Evolutionary conservation across 2,113 vertebrate genomes (phyloP), one percentile per base, ranked within the genome.

Genomic region (Cottus gobio): DNA sequence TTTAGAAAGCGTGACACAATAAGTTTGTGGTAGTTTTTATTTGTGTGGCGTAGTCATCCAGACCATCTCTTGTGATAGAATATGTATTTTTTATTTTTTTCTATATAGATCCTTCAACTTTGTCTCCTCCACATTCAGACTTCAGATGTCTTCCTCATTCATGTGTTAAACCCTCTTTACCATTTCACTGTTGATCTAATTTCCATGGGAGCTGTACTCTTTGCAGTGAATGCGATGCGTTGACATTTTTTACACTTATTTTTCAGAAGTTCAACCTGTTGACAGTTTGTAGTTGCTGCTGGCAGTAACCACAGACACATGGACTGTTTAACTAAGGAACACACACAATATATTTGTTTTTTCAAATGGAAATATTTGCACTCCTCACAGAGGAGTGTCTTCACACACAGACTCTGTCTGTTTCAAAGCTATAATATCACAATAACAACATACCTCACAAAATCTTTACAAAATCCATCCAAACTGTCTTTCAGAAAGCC

Each of bases 371-470:
- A 76, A 72, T 36, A 36, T 70, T 46, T 46, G 10, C 82, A 65
- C 63, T 36, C 60, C 63, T 71, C 69, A 60, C 57, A 46, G 75
- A 74, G 1, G 79, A 62, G 74, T 1, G 7, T 72, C 76, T 48
- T 39, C 73, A 74, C 78, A 77, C 67, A 65, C 71, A 48, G 74
- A 85, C 70, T 79, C 50, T 64, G n/a, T 76, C 60, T 54, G 12
- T 73, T 57, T 87, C 77, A 87, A 80, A 86, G 86, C 88, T 91
- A 83, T 76, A 80, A 83, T 78, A 79, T 79, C 82, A 90, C 88
- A 87, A 84, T 65, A 92, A 87, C 5, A 87, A 90, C 91, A 90
- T 92, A 93, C 93, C 92, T 94, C 91, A 92, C 85, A 31, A 26
- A 71, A 72, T 88, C 79, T 83, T 63, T 82, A 57, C 66, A 87